Evolutionary conservation across 2,113 vertebrate species (phyloP).

Genomic region (Orthonyx spaldingii): DNA sequence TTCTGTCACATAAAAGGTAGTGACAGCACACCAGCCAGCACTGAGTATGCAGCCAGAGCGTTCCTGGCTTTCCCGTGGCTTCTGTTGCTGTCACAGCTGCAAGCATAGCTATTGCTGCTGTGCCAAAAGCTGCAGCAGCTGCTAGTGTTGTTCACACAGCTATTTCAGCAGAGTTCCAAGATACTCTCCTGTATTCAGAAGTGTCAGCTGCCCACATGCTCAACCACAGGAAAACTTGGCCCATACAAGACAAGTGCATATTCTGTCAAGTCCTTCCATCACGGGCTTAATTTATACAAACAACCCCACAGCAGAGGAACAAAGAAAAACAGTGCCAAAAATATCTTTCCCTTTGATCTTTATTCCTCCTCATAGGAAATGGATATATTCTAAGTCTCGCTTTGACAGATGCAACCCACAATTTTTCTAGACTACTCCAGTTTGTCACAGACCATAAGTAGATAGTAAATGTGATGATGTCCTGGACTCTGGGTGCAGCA

Average conservation of each 20-base stretch:
- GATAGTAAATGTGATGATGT: background rate
- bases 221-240: background rate
- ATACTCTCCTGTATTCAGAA: background rate
- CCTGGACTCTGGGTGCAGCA: background rate
- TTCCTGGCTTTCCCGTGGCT: background rate
- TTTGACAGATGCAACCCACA: background rate
- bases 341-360: background rate
- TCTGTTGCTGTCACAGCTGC: constrained; percentile 17
- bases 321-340: background rate
- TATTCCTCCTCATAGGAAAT: background rate
- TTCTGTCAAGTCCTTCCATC: background rate
- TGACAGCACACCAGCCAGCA: background rate
- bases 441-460: background rate
- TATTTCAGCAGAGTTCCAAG: constrained; percentile 14
- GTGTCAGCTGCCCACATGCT: background rate
- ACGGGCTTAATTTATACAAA: constrained; percentile 1
- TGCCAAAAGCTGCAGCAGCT: constrained; percentile 16
- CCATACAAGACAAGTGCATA: background rate
- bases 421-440: background rate
- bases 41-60: fast-evolving
- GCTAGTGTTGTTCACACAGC: background rate
- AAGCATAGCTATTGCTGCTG: background rate
- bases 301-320: background rate
- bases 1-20: background rate
- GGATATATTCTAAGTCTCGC: background rate